These are phyloP conservation scores for Premnoplex brunnescens DNA, from an alignment of 2,797 vertebrate genomes.

Conservation along the genomic window DNA sequence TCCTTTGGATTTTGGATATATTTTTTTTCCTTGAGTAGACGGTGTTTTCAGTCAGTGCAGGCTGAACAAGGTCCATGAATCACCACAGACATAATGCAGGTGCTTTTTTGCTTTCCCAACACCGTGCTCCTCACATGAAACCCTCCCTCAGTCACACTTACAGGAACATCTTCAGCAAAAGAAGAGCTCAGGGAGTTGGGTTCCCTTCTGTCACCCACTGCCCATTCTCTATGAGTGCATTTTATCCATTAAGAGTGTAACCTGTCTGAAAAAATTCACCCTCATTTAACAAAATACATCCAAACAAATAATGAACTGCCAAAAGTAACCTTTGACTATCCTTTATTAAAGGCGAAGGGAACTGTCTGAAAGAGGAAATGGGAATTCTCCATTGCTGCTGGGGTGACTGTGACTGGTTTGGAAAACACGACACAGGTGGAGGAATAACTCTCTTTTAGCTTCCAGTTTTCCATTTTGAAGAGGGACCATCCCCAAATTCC, in stretches of 20 bases:
- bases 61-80: not conserved
- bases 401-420: not conserved
- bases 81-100: not conserved
- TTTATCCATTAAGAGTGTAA: not conserved
- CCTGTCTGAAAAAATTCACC: not conserved
- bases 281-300: not conserved
- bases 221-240: not conserved
- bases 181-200: fast-evolving
- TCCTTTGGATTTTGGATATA: not conserved
- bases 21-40: not conserved
- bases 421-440: not conserved
- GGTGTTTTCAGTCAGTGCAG: not conserved
- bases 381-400: not conserved
- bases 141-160: fast-evolving
- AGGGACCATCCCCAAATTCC: not conserved
- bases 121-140: fast-evolving
- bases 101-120: not conserved
- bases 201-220: not conserved
- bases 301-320: not conserved
- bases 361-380: not conserved
- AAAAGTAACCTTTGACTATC: not conserved
- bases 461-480: not conserved
- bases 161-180: not conserved
- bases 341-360: not conserved
- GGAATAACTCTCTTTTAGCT: not conserved